Evolutionary conservation across 1,140 invertebrate genomes (phyloP).

Genomic region (Zaprionus lachaisei): DNA sequence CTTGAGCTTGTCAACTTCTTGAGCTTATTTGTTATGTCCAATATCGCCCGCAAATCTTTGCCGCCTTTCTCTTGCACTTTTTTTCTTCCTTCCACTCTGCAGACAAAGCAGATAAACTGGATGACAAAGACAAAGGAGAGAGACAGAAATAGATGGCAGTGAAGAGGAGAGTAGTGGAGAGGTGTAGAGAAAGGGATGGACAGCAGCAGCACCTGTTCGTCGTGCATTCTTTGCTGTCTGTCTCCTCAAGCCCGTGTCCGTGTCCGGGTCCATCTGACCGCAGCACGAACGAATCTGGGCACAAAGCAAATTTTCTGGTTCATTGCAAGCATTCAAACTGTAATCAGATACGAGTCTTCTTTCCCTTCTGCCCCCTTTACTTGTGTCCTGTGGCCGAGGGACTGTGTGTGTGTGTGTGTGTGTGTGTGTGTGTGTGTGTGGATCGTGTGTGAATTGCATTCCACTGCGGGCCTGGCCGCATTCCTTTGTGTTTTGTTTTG

Average conservation of each 20-base stretch:
- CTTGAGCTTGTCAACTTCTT: neutral
- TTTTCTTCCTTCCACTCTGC: neutral
- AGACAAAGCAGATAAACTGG: constrained; percentile 39
- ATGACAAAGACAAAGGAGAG: constrained; percentile 36
- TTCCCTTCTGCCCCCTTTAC: neutral
- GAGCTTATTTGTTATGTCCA: constrained; percentile 14
- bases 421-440: neutral
- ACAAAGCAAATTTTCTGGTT: constrained; percentile 75
- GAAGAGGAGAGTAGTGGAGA: neutral
- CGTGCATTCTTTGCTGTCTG: constrained; percentile 3
- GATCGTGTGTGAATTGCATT: constrained; percentile 5
- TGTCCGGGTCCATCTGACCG: constrained; percentile 18
- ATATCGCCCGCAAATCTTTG: constrained; percentile 58
- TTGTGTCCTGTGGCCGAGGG: constrained; percentile 11
- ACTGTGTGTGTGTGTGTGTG: too few species aligned
- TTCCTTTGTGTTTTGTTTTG: neutral
- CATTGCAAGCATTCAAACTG: constrained; percentile 78
- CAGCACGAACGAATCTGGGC: constrained; percentile 55
- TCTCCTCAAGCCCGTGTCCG: neutral
- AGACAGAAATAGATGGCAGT: neutral
- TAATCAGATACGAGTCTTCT: constrained; percentile 68
- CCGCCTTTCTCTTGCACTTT: constrained; percentile 35
- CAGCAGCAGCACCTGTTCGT: constrained; percentile 24
- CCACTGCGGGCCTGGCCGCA: neutral
- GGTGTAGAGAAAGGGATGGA: neutral